A percentile compares a stretch with the other conserved stretches of the same genome.
Evolutionary conservation across 1,140 invertebrate species (phyloP).

Genomic region (Neomicropteryx cornuta): DNA sequence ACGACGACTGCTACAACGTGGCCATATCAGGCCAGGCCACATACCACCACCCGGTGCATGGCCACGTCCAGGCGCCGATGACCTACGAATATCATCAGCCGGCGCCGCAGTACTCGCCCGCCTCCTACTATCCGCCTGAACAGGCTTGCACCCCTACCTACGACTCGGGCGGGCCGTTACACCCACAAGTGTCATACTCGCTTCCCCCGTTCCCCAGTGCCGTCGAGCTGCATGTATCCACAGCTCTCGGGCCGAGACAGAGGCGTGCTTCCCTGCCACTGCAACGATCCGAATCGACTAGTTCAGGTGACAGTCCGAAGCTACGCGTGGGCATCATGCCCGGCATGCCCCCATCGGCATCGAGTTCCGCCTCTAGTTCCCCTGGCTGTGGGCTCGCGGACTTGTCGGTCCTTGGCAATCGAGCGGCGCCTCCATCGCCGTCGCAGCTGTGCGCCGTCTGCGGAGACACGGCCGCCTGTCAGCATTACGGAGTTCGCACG

Average conservation of each 20-base stretch:
- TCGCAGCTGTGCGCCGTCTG: slow-evolving; percentile 95
- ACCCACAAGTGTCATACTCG: slow-evolving; percentile 47
- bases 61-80: slow-evolving; percentile 34
- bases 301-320: slow-evolving; percentile 55
- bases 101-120: slow-evolving; percentile 37
- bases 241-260: slow-evolving; percentile 46
- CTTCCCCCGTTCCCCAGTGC: slow-evolving; percentile 48
- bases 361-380: slow-evolving; percentile 55
- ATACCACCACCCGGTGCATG: slow-evolving; percentile 40
- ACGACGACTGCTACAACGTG: slow-evolving; percentile 61
- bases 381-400: slow-evolving; percentile 44
- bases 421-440: slow-evolving; percentile 53
- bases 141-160: slow-evolving; percentile 42
- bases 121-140: slow-evolving; percentile 41
- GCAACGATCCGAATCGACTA: slow-evolving; percentile 64
- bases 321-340: slow-evolving; percentile 38
- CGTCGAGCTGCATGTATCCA: slow-evolving; percentile 44
- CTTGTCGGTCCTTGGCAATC: slow-evolving; percentile 18
- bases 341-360: slow-evolving; percentile 45
- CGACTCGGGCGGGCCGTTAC: slow-evolving; percentile 33
- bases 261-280: slow-evolving; percentile 60
- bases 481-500: slow-evolving; percentile 96
- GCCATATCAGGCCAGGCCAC: slow-evolving; percentile 33
- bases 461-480: slow-evolving; percentile 95
- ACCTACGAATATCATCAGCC: slow-evolving; percentile 52